phyloP scores from a whole-genome alignment of 1,140 invertebrate species.

The Aphidius ervi region DNA sequence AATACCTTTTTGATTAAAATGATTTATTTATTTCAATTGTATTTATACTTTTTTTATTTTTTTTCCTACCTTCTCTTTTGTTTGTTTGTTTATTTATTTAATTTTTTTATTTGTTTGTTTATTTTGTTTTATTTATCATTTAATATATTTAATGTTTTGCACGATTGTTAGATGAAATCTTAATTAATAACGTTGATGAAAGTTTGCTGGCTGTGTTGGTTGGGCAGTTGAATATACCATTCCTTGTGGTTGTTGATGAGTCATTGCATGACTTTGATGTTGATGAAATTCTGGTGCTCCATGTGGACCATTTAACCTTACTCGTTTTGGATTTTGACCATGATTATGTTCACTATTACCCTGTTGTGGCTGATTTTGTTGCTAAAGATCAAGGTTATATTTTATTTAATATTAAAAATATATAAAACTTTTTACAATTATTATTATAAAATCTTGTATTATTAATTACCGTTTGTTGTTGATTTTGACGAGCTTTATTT shows the following conservation, averaged over 20 bases:
- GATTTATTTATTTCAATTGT: neutral
- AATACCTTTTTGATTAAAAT: slow-evolving; percentile 3
- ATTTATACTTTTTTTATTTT: neutral
- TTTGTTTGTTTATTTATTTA: neutral
- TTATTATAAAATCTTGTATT: neutral
- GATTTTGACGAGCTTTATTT: slow-evolving; percentile 77
- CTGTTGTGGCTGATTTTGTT: slow-evolving; percentile 52
- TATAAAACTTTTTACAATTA: neutral
- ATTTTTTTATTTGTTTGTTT: neutral
- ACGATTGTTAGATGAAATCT: neutral
- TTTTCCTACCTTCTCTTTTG: too few species aligned
- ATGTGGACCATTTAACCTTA: slow-evolving; percentile 54
- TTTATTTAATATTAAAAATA: slow-evolving; percentile 1
- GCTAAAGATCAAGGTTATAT: slow-evolving; percentile 28
- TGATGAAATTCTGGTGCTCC: slow-evolving; percentile 52
- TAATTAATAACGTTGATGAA: slow-evolving; percentile 49
- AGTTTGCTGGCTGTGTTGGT: slow-evolving; percentile 48
- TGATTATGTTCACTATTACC: slow-evolving; percentile 54
- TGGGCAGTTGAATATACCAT: slow-evolving; percentile 52
- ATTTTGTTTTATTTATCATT: neutral
- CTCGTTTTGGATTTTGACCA: slow-evolving; percentile 54
- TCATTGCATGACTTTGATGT: slow-evolving; percentile 50
- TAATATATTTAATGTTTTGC: neutral
- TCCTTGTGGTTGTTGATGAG: slow-evolving; percentile 48
- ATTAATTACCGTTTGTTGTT: slow-evolving; percentile 57